phyloP scores from a whole-genome alignment of 1,140 invertebrate species.

The Bombus cullumanus region DNA sequence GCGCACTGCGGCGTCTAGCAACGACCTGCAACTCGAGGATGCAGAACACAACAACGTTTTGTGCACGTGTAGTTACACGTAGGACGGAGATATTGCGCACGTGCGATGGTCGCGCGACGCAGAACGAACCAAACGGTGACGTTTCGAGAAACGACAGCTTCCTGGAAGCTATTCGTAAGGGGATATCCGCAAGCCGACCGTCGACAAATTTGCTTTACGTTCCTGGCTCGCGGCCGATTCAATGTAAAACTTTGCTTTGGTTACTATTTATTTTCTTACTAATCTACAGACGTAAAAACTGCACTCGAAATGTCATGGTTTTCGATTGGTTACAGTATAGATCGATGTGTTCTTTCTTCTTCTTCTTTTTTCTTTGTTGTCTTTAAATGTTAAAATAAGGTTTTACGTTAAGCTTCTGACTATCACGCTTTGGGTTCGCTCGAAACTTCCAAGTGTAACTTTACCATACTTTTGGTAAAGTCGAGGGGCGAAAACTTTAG shows the following conservation, averaged over 20 bases:
- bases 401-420: no score
- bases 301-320: no score
- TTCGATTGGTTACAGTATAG: no score
- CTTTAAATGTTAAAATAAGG: no score
- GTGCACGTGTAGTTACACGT: background rate
- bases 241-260: background rate
- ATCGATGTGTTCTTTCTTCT: no score
- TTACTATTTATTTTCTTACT: no score
- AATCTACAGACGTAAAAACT: background rate
- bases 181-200: slow-evolving; percentile 40
- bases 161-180: slow-evolving; percentile 58
- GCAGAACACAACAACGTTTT: background rate
- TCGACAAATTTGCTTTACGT: slow-evolving; percentile 34
- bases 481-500: no score
- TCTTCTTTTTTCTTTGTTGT: no score
- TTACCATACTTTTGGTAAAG: fast-evolving
- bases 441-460: no score
- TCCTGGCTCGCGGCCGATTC: background rate
- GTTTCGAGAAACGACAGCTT: slow-evolving; percentile 60
- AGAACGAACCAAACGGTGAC: slow-evolving; percentile 33
- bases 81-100: slow-evolving; percentile 9
- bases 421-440: fast-evolving
- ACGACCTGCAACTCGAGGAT: slow-evolving; percentile 36
- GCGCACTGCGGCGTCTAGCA: slow-evolving; percentile 47
- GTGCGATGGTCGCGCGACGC: slow-evolving; percentile 28